Conservation (phyloP, 2,113 vertebrate species). For the Tragelaphus buxtoni region DNA sequence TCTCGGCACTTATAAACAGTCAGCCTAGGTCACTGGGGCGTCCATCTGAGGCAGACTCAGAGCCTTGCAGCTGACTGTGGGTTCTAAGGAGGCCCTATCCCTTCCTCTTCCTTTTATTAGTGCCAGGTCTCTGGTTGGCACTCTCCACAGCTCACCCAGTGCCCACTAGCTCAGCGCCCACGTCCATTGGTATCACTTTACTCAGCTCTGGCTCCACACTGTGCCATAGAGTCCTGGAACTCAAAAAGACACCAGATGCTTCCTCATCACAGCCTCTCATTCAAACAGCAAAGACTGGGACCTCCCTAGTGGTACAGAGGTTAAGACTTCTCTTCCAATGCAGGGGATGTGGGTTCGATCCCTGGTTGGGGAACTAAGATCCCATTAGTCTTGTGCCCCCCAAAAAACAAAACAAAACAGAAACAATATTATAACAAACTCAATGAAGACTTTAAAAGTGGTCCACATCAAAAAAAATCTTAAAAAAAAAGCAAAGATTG, state of each 20-base stretch:
- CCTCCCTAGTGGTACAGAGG: neutral
- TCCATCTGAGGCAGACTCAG: neutral
- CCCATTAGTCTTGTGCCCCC: neutral
- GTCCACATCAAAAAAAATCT: neutral
- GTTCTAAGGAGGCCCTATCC: neutral
- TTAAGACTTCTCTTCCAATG: neutral
- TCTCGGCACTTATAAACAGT: neutral
- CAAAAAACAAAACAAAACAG: accelerated
- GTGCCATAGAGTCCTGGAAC: accelerated
- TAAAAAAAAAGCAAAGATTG: neutral
- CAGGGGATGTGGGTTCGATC: neutral
- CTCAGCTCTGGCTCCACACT: neutral
- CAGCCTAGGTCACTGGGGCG: neutral
- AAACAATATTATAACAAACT: neutral
- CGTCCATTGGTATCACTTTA: accelerated
- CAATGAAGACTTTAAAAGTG: neutral
- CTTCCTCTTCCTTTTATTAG: neutral
- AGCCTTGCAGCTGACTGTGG: neutral
- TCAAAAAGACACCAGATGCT: neutral
- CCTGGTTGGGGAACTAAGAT: neutral
- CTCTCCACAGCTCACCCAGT: neutral
- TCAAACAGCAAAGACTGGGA: neutral
- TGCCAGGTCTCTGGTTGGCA: neutral
- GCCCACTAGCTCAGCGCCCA: accelerated
- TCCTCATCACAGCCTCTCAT: neutral